These are phyloP conservation scores for Dryadula phaetusa DNA, from an alignment of 2,888 invertebrate genomes.

Conservation along the genomic window DNA sequence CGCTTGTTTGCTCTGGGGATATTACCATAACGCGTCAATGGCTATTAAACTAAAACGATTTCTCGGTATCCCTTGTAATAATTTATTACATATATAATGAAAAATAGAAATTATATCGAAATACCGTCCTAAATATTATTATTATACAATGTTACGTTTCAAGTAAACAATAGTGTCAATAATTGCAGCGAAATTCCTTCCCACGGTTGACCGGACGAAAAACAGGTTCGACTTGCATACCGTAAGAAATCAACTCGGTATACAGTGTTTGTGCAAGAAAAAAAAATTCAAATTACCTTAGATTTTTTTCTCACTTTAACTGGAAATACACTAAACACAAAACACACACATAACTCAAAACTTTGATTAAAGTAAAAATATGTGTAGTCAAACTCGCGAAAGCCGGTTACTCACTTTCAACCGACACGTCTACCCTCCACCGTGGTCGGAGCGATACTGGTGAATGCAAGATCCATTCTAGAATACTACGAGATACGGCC, in stretches of 20 bases:
- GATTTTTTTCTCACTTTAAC: conserved; percentile 30
- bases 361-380: conserved; percentile 69
- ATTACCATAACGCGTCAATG: conserved; percentile 35
- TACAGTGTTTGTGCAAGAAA: conserved; percentile 62
- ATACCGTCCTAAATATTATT: conserved; percentile 3
- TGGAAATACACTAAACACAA: conserved; percentile 36
- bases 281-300: conserved; percentile 58
- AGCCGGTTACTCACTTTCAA: conserved; percentile 50
- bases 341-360: conserved; percentile 68
- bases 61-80: no score
- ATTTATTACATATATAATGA: no score
- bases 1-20: conserved; percentile 32
- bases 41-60: conserved; percentile 6
- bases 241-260: conserved; percentile 71
- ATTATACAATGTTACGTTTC: conserved; percentile 20
- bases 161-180: conserved; percentile 45
- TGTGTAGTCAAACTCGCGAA: conserved; percentile 65
- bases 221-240: conserved; percentile 76
- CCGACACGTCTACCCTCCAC: conserved; percentile 48
- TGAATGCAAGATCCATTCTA: conserved; percentile 74
- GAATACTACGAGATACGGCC: conserved; percentile 78
- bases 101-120: no score
- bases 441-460: conserved; percentile 62
- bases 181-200: conserved; percentile 70
- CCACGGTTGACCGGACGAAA: conserved; percentile 77